phyloP scores from a whole-genome alignment of 2,113 vertebrate species.

The Ranitomeya variabilis region DNA sequence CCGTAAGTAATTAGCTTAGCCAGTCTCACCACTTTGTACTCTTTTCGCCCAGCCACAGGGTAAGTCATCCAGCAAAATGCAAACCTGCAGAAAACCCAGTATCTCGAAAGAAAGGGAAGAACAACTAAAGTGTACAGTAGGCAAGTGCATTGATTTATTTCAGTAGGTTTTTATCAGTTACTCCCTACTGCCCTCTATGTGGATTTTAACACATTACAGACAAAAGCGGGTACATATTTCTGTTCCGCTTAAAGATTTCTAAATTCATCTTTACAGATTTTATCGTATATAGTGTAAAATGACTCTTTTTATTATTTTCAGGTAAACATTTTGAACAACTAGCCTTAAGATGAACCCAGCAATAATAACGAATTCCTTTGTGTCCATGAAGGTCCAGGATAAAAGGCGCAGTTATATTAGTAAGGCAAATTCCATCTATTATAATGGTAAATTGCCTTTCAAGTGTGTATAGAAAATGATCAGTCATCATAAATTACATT shows the following conservation, averaged over 20 bases:
- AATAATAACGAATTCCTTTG: neutral
- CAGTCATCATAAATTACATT: conserved; percentile 52
- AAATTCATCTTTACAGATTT: neutral
- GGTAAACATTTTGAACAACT: neutral
- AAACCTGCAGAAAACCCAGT: too few species aligned
- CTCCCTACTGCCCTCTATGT: neutral
- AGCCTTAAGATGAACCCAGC: neutral
- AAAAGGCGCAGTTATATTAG: conserved; percentile 29
- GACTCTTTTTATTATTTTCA: neutral
- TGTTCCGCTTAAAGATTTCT: neutral
- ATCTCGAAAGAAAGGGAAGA: too few species aligned
- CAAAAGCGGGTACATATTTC: neutral
- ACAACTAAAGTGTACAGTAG: neutral
- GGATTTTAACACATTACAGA: neutral
- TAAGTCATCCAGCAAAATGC: too few species aligned
- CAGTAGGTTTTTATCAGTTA: neutral
- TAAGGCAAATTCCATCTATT: conserved; percentile 44
- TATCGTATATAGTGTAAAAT: neutral
- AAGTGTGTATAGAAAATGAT: conserved; percentile 45
- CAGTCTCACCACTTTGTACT: too few species aligned
- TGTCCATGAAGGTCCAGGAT: conserved; percentile 23
- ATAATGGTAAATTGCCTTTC: conserved; percentile 48
- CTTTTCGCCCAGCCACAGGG: too few species aligned
- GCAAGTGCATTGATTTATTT: neutral
- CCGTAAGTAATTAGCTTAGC: too few species aligned